phyloP scores from a whole-genome alignment of 2,797 vertebrate species.

The Nannoperca obscura region DNA sequence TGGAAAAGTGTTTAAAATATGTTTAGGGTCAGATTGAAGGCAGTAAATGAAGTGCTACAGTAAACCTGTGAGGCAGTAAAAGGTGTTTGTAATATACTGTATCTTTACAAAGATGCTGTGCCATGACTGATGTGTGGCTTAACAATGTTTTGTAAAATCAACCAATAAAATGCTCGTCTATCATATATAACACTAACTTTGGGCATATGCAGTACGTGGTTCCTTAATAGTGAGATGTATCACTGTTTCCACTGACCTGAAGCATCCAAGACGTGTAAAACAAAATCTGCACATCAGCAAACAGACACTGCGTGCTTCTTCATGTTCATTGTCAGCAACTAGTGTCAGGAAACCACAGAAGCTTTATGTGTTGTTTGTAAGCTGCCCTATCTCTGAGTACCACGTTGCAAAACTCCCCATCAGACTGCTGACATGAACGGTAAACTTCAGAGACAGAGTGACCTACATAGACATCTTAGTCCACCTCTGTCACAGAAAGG shows the following conservation, averaged over 20 bases:
- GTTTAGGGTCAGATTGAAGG: not conserved
- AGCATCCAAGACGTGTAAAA: not conserved
- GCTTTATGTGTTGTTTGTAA: not conserved
- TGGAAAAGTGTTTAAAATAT: not conserved
- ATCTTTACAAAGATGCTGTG: not conserved
- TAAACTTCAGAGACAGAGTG: slow-evolving; percentile 27
- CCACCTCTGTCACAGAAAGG: not conserved
- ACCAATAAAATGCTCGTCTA: not conserved
- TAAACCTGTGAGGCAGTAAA: not conserved
- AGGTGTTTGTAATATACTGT: not conserved
- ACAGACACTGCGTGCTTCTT: not conserved
- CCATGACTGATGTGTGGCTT: not conserved
- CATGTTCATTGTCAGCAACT: not conserved
- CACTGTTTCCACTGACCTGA: not conserved
- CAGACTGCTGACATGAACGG: slow-evolving; percentile 5
- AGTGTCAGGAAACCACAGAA: slow-evolving; percentile 41
- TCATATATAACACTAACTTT: not conserved
- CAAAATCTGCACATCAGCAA: not conserved
- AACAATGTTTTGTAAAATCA: not conserved
- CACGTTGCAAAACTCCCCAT: not conserved
- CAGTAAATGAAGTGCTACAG: not conserved
- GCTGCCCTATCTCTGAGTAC: not conserved
- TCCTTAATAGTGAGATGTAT: not conserved
- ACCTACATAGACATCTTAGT: slow-evolving; percentile 53
- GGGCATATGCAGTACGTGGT: not conserved